Conservation (phyloP, 2,797 vertebrate species). For the Takifugu ocellatus region DNA sequence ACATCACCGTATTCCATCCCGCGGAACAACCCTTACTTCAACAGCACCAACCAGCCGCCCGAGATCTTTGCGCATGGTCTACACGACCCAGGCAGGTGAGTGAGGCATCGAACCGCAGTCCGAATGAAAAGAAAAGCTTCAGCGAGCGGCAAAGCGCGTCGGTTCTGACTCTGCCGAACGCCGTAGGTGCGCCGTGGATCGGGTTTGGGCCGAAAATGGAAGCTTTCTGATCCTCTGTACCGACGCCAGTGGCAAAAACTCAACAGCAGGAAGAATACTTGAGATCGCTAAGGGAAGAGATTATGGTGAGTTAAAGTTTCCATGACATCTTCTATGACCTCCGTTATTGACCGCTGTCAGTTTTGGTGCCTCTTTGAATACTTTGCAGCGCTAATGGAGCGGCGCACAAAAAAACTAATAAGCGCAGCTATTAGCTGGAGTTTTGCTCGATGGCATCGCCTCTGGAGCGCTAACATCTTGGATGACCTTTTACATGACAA, state of each 20-base stretch:
- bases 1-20: slow-evolving; percentile 88
- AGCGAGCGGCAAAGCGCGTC: neutral
- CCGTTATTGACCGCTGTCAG: slow-evolving; percentile 23
- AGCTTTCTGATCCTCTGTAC: slow-evolving; percentile 94
- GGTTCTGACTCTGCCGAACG: neutral
- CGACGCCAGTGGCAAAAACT: slow-evolving; percentile 89
- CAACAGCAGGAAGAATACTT: slow-evolving; percentile 89
- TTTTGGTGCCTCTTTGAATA: slow-evolving; percentile 21
- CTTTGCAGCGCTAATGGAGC: slow-evolving; percentile 21
- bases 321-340: slow-evolving; percentile 15
- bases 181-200: slow-evolving; percentile 91
- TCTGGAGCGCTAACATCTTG: slow-evolving; percentile 36
- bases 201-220: slow-evolving; percentile 83
- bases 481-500: slow-evolving; percentile 38
- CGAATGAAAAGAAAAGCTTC: neutral
- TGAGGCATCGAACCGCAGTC: slow-evolving; percentile 26
- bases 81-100: slow-evolving; percentile 97
- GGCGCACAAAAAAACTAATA: slow-evolving; percentile 13
- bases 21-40: slow-evolving; percentile 93
- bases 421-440: slow-evolving; percentile 19
- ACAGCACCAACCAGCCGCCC: slow-evolving; percentile 97
- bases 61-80: slow-evolving; percentile 98
- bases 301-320: slow-evolving; percentile 84
- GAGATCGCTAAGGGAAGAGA: slow-evolving; percentile 94
- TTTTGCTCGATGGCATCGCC: slow-evolving; percentile 30